Conservation (phyloP, 2,797 vertebrate genomes). For the Selene dorsalis region DNA sequence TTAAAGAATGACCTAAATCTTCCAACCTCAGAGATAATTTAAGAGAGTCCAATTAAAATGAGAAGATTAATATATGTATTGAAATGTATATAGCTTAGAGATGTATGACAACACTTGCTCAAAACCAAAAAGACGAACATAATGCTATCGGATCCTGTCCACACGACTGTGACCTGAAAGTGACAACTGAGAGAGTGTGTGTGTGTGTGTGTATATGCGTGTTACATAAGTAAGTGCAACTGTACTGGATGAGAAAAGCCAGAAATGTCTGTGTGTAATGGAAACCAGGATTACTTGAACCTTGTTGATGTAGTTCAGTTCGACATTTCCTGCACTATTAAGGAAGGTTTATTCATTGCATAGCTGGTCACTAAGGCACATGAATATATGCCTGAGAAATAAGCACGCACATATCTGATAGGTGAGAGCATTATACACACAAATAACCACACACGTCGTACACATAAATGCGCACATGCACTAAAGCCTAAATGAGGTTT, state of each 20-base stretch:
- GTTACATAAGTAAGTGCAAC: slow-evolving; percentile 16
- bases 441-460: slow-evolving; percentile 39
- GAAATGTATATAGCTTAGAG: slow-evolving; percentile 65
- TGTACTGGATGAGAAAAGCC: slow-evolving; percentile 45
- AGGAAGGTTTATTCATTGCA: slow-evolving; percentile 48
- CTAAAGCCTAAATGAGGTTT: slow-evolving; percentile 72
- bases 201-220: slow-evolving; percentile 22
- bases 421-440: slow-evolving; percentile 21
- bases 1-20: slow-evolving; percentile 52
- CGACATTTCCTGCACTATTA: slow-evolving; percentile 70
- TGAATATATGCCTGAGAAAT: slow-evolving; percentile 43
- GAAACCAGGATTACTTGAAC: slow-evolving; percentile 72
- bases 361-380: slow-evolving; percentile 53
- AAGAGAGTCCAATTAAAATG: slow-evolving; percentile 62
- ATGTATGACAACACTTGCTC: slow-evolving; percentile 68
- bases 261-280: slow-evolving; percentile 41
- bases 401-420: slow-evolving; percentile 34
- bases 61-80: slow-evolving; percentile 75
- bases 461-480: slow-evolving; percentile 62
- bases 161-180: slow-evolving; percentile 51
- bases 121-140: slow-evolving; percentile 81
- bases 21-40: slow-evolving; percentile 75
- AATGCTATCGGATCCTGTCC: slow-evolving; percentile 50
- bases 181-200: slow-evolving; percentile 1
- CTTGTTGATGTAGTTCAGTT: slow-evolving; percentile 45